phyloP scores from a whole-genome alignment of 2,113 vertebrate species.

The Carollia perspicillata region DNA sequence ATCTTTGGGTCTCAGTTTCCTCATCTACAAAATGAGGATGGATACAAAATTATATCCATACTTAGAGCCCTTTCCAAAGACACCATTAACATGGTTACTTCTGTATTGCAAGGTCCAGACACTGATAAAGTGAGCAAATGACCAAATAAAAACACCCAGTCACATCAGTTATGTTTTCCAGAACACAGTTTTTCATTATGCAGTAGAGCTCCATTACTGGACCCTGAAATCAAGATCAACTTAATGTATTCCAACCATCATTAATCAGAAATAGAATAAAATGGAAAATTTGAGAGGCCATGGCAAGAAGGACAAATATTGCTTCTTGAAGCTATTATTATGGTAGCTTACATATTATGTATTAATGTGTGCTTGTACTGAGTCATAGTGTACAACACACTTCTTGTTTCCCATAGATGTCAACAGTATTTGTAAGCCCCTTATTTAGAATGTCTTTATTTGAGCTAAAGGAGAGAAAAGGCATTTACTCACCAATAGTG shows the following conservation, averaged over 20 bases:
- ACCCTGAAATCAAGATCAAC: not conserved
- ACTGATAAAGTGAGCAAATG: not conserved
- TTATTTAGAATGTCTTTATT: not conserved
- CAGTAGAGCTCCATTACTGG: not conserved
- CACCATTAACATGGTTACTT: not conserved
- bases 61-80: not conserved
- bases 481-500: slow-evolving; percentile 79
- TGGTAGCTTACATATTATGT: not conserved
- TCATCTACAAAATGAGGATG: not conserved
- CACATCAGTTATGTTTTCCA: not conserved
- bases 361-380: not conserved
- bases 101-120: not conserved
- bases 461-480: not conserved
- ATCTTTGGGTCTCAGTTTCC: not conserved
- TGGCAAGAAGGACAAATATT: not conserved
- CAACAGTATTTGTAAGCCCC: not conserved
- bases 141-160: not conserved
- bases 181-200: not conserved
- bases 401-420: not conserved
- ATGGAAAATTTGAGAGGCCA: not conserved
- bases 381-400: not conserved
- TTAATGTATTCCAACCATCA: not conserved
- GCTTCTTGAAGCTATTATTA: not conserved
- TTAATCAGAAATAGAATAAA: not conserved
- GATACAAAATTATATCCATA: not conserved